A percentile compares a stretch with the other conserved stretches of the same genome.
These are phyloP conservation scores for Pectinophora gossypiella DNA, from an alignment of 1,140 invertebrate species.

Conservation along the genomic window DNA sequence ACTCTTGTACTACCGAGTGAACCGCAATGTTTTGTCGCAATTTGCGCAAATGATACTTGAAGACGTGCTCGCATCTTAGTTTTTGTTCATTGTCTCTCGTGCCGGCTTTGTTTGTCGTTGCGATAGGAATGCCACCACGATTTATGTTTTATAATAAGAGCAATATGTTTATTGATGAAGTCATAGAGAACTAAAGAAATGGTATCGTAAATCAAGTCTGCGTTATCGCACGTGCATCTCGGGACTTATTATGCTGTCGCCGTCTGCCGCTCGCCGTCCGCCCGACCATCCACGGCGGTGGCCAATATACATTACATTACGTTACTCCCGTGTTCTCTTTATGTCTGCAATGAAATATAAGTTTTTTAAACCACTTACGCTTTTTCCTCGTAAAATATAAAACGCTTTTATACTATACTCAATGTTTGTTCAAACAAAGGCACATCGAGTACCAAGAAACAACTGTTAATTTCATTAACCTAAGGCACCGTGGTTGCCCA, in stretches of 20 bases:
- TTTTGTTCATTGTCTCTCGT: too few species aligned
- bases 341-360: neutral
- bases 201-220: constrained; percentile 22
- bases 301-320: constrained; percentile 43
- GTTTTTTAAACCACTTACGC: neutral
- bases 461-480: neutral
- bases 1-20: too few species aligned
- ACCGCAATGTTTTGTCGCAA: too few species aligned
- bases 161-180: constrained; percentile 1
- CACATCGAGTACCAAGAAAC: neutral
- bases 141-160: neutral
- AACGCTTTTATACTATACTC: too few species aligned
- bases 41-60: too few species aligned
- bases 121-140: neutral
- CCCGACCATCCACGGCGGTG: constrained; percentile 38
- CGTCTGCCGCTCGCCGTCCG: constrained; percentile 33
- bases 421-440: neutral
- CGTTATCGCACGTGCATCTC: constrained; percentile 60
- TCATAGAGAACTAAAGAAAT: constrained; percentile 16
- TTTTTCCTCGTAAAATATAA: neutral
- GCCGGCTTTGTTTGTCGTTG: neutral
- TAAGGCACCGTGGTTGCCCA: neutral
- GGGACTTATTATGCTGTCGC: constrained; percentile 46
- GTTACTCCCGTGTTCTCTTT: neutral
- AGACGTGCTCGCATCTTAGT: too few species aligned